Evolutionary conservation across 2,888 invertebrate species (phyloP), one percentile per base, ranked within the genome.

Genomic region (Drosophila falleni): DNA sequence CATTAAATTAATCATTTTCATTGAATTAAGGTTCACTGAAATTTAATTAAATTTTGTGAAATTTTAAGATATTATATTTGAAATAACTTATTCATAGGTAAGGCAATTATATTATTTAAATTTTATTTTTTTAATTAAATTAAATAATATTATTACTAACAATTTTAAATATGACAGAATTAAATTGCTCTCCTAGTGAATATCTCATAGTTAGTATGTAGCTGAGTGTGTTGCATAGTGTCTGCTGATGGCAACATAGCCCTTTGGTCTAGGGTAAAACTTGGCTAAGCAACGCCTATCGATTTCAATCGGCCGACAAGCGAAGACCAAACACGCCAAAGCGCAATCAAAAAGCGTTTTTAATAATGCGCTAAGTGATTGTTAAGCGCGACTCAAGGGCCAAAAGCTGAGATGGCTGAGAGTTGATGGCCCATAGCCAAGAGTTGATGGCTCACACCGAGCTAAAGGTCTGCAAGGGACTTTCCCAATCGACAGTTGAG

Each of bases 311-410:
- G 70, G 51, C 47, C 73, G 35, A 60, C 58, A 47, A 44, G 58
- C 62, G 60, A 63, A 60, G 63, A 61, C 56, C 66, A 64, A 71
- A 72, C 89, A 89, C 83, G 89, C 89, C 83, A 84, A 89, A 86
- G 80, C 80, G 89, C 89, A 89, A 84, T 84, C 84, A 85, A 89
- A 83, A 89, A 86, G 89, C 86, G 78, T 89, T 86, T 86, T 90
- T 87, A 86, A 86, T 89, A 90, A 90, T 87, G 90, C 86, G 86
- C 87, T 86, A 86, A 86, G 90, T 86, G 86, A 86, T 86, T 86
- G 86, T 86, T 86, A 87, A 83, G 84, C 83, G 80, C 64, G 68
- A 55, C 59, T 68, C 69, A 47, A 72, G 42, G 39, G 59, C 33
- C 19, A 5, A 50, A 41, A 19, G 23, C 1, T 10, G 44, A 26